phyloP scores from a whole-genome alignment of 2,888 invertebrate species.

The Muscina levida region DNA sequence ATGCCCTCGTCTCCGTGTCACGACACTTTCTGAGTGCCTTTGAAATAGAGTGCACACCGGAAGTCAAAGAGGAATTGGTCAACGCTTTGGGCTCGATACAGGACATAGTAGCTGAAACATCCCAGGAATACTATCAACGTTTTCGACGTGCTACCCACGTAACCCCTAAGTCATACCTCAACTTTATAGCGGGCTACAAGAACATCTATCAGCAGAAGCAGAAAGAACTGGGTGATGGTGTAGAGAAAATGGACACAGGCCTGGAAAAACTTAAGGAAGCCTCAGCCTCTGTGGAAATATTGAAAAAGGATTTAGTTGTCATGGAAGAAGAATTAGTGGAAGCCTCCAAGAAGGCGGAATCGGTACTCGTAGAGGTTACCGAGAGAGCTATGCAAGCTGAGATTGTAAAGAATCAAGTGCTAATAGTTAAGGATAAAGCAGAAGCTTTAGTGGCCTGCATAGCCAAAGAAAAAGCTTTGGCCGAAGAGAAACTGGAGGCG shows the following conservation, averaged over 20 bases:
- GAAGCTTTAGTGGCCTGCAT: slow-evolving; percentile 92
- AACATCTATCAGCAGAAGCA: slow-evolving; percentile 94
- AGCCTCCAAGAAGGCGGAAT: slow-evolving; percentile 95
- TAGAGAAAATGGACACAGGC: slow-evolving; percentile 96
- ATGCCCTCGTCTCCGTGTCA: slow-evolving; percentile 95
- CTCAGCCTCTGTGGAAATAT: slow-evolving; percentile 93
- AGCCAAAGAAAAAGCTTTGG: slow-evolving; percentile 93
- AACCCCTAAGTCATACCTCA: slow-evolving; percentile 97
- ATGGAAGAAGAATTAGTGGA: slow-evolving; percentile 97
- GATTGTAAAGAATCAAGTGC: slow-evolving; percentile 96
- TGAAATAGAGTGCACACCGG: slow-evolving; percentile 91
- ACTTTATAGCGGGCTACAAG: slow-evolving; percentile 97
- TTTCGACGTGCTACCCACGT: slow-evolving; percentile 97
- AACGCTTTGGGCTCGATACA: slow-evolving; percentile 95
- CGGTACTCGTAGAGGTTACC: slow-evolving; percentile 93
- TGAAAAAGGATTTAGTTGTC: slow-evolving; percentile 94
- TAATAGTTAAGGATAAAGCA: slow-evolving; percentile 97
- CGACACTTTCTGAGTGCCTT: slow-evolving; percentile 94
- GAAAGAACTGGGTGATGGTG: slow-evolving; percentile 93
- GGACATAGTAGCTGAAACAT: slow-evolving; percentile 93
- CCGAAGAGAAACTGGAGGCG: slow-evolving; percentile 95
- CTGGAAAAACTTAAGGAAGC: slow-evolving; percentile 97
- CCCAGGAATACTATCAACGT: slow-evolving; percentile 92
- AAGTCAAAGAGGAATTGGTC: slow-evolving; percentile 92
- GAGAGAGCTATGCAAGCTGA: slow-evolving; percentile 97